phyloP scores from a whole-genome alignment of 64 coral and sea anemone species.

The Exaiptasia diaphana region DNA sequence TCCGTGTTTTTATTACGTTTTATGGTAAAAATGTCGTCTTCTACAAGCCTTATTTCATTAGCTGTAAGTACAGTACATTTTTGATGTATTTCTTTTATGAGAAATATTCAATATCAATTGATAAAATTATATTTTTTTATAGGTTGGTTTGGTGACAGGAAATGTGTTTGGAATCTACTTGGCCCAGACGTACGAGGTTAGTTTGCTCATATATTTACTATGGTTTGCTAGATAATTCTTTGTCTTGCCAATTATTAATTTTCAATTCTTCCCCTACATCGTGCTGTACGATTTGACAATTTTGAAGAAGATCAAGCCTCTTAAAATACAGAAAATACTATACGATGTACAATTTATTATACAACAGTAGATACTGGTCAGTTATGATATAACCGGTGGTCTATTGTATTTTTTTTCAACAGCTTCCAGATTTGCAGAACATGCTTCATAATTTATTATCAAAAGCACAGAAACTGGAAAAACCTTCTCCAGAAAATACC shows the following conservation, averaged over 20 bases:
- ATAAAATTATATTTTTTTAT: not conserved
- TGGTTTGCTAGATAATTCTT: too few species aligned
- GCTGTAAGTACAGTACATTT: not conserved
- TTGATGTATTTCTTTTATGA: not conserved
- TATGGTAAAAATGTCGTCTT: conserved; percentile 2
- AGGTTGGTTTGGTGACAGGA: conserved; percentile 41
- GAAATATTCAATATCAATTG: not conserved
- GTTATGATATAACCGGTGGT: too few species aligned
- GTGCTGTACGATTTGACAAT: too few species aligned
- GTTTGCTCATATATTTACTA: not conserved
- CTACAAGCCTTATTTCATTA: conserved; percentile 18
- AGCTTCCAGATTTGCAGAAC: conserved; percentile 42
- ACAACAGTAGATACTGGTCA: too few species aligned
- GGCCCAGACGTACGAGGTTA: conserved; percentile 62
- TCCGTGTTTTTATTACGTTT: not conserved
- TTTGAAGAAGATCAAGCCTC: too few species aligned
- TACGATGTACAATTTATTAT: too few species aligned
- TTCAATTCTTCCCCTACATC: not conserved
- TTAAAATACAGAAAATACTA: too few species aligned
- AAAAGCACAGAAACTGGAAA: conserved; percentile 52
- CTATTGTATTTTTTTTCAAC: not conserved
- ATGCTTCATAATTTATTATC: conserved; percentile 27
- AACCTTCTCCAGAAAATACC: not conserved
- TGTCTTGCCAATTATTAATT: not conserved
- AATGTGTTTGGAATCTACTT: conserved; percentile 57